Percentiles rank a stretch among this genome's conserved stretches.
phyloP scores from a whole-genome alignment of 2,797 vertebrate genomes.

The Holocentrus rufus region DNA sequence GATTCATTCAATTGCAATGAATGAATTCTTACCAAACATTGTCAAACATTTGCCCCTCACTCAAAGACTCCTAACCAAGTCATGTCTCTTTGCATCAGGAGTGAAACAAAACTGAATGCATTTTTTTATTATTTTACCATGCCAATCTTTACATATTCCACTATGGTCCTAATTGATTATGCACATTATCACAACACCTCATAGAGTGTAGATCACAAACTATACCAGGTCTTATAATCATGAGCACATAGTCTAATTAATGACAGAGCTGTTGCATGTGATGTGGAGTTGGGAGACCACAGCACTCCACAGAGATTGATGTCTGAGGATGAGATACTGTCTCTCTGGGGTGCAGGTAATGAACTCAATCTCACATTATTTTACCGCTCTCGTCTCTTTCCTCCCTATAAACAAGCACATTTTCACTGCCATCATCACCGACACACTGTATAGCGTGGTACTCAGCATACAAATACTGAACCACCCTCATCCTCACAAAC shows the following conservation, averaged over 20 bases:
- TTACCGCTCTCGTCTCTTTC: slow-evolving; percentile 2
- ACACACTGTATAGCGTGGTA: too few species aligned
- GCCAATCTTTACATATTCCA: neutral
- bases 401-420: neutral
- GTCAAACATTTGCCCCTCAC: too few species aligned
- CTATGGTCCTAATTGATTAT: neutral
- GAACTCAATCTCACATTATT: slow-evolving; percentile 7
- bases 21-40: neutral
- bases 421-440: slow-evolving; percentile 10
- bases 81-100: too few species aligned
- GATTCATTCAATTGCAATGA: too few species aligned
- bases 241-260: neutral
- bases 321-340: too few species aligned
- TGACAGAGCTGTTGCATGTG: too few species aligned
- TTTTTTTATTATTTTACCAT: too few species aligned
- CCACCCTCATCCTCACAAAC: slow-evolving; percentile 32
- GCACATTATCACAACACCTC: neutral
- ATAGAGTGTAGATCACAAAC: neutral
- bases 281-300: too few species aligned
- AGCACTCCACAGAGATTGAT: too few species aligned
- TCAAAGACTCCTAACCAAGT: too few species aligned
- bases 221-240: neutral
- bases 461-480: slow-evolving; percentile 18
- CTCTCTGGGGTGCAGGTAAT: neutral
- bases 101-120: too few species aligned